Base-by-base conservation (phyloP, 1,140 invertebrate genomes). In the Procambarus clarkii region DNA sequence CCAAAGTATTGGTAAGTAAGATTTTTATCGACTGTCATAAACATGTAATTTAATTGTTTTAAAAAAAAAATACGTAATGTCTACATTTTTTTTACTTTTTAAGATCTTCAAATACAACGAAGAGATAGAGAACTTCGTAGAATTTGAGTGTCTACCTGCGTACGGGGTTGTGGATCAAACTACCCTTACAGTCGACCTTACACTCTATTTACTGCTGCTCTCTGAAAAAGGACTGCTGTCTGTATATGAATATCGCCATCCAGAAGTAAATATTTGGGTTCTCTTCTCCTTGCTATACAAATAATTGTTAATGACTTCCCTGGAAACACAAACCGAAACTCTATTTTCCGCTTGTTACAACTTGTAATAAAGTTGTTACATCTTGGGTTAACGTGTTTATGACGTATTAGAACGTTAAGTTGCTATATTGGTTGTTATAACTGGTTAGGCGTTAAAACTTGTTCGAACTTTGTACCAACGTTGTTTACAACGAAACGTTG, bases 31-130 rank as follows among this genome's bases (percentile, higher is more conserved):
- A 21, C 18, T 18, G 18, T 64, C 4, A 64, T 64, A 64, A 21
- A 18, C 21, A 64, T 21, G 21, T 18, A 21, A 1, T 64, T 64
- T 64, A 64, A 21, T 21, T 18, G 18, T 64, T 64, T 21, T 64
- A 58, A 58, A 13, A 9, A 58, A 8, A 1, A 13, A 9, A 58
- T 9, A 58, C 0, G 54, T 58, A 58, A 9, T 7, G 13, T 13
- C 54, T 34, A 34, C 34, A 34, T 34, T 34, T 0, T 34, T 4
- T 1, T 18, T 64, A 64, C 48, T 44, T 24, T 48, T n/a, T 5
- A 48, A 86, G 85, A 58, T 86, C 8, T 86, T 58, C 74, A 45
- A 46, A 24, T 86, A 86, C 48, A 60, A 86, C 34, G 50, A 76
- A 18, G 74, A 58, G 7, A 34, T 15, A 2, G n/a, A 54, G 9